Percentiles rank a stretch among this genome's conserved stretches.
Conservation (phyloP, 2,888 invertebrate species). For the Plebejus anna region DNA sequence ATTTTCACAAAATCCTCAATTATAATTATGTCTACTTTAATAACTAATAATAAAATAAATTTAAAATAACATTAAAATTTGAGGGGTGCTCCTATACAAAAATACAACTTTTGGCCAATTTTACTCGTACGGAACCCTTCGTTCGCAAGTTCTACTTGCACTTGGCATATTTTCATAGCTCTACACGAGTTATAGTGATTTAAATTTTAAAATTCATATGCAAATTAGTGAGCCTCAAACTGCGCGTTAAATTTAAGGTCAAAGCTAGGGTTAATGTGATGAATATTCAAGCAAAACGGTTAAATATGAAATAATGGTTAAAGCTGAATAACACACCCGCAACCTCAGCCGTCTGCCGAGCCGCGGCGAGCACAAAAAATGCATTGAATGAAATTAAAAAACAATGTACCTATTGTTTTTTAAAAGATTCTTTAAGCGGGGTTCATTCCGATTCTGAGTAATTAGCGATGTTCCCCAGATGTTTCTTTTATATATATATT, state of each 20-base stretch:
- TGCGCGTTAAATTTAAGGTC: neutral
- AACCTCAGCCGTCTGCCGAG: conserved; percentile 46
- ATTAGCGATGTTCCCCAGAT: conserved; percentile 5
- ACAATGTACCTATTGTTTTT: conserved; percentile 20
- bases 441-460: conserved; percentile 8
- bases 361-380: conserved; percentile 56
- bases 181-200: neutral
- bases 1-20: too few species aligned
- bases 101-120: too few species aligned
- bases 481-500: neutral
- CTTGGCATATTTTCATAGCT: too few species aligned
- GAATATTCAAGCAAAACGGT: conserved; percentile 59
- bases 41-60: too few species aligned
- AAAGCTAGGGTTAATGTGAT: conserved; percentile 46
- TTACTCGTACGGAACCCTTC: too few species aligned
- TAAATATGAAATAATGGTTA: conserved; percentile 58
- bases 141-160: too few species aligned
- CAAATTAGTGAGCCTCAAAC: neutral
- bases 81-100: too few species aligned
- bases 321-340: conserved; percentile 57
- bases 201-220: neutral
- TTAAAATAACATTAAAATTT: too few species aligned
- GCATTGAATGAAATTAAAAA: conserved; percentile 58
- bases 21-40: too few species aligned
- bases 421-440: conserved; percentile 22